phyloP scores from a whole-genome alignment of 2,888 invertebrate genomes.

The Agonopterix arenella region DNA sequence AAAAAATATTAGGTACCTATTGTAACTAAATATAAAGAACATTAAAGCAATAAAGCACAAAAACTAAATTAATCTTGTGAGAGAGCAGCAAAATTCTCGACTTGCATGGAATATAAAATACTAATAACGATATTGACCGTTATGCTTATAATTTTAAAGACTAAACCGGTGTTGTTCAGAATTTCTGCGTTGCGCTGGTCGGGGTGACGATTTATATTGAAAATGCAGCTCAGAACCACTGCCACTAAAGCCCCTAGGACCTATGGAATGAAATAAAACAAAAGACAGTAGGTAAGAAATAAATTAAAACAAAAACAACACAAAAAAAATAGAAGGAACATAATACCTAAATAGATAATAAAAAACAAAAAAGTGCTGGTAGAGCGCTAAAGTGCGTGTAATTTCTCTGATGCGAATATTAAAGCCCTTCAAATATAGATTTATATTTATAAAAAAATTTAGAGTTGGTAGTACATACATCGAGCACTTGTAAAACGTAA shows the following conservation, averaged over 20 bases:
- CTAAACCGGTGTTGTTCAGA: conserved; percentile 77
- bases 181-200: conserved; percentile 77
- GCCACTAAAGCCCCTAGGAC: conserved; percentile 78
- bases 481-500: too few species aligned
- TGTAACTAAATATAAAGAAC: too few species aligned
- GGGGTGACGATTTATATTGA: conserved; percentile 78
- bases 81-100: conserved; percentile 35
- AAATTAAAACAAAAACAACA: conserved; percentile 23
- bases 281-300: conserved; percentile 22
- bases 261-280: conserved; percentile 56
- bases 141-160: conserved; percentile 77
- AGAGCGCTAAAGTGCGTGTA: too few species aligned
- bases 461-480: too few species aligned
- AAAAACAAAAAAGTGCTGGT: not conserved
- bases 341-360: conserved; percentile 10
- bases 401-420: too few species aligned
- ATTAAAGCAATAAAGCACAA: too few species aligned
- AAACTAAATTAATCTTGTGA: too few species aligned
- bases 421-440: too few species aligned
- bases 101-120: conserved; percentile 73
- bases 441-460: too few species aligned
- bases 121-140: conserved; percentile 78
- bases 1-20: too few species aligned
- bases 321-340: conserved; percentile 19
- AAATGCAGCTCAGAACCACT: conserved; percentile 75